Evolutionary conservation across 2,888 invertebrate species (phyloP), one percentile per base, ranked within the genome.

Genomic region (Panopea generosa): DNA sequence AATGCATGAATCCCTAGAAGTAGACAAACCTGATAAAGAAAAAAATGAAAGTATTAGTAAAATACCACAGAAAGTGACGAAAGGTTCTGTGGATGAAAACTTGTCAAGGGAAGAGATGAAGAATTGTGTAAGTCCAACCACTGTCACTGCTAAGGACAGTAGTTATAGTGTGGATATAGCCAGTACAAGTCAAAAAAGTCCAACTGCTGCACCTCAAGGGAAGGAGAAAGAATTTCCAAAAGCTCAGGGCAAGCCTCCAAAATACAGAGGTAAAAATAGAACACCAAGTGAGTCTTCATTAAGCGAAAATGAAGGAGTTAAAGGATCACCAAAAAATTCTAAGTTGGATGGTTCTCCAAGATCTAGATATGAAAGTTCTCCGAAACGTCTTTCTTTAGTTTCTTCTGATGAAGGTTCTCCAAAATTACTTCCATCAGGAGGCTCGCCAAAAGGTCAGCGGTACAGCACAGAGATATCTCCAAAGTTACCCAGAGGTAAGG

Each of bases 211-310:
- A 2, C 57, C 66, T n/a, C 61, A 62, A 20, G 52, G 52, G 7
- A 71, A 57, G 6, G 16, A 45, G 16, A 71, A 70, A 33, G 70
- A 72, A 27, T 69, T 55, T 45, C 59, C 66, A 26, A 63, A 65
- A 16, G 52, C 61, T 22, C 77, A 81, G 50, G 83, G 77, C 4
- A 86, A 87, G 55, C 88, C 90, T 7, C 88, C 89, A 1, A 74
- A 83, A 27, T 82, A 86, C 68, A 73, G 86, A 43, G 84, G 85
- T 62, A 78, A 83, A 49, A 76, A 81, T 11, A 76, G 87, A 11
- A 87, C 88, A 26, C 81, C 86, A 20, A 88, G 90, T 67, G 88
- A 90, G 60, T 89, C 89, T n/a, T 87, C 88, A 26, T 70, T 87
- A 9, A 84, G 86, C 43, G 89, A 88, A 57, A 81, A 83, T 26